These are phyloP conservation scores for Phalanger gymnotis DNA, from an alignment of 2,797 vertebrate genomes.

Conservation along the genomic window DNA sequence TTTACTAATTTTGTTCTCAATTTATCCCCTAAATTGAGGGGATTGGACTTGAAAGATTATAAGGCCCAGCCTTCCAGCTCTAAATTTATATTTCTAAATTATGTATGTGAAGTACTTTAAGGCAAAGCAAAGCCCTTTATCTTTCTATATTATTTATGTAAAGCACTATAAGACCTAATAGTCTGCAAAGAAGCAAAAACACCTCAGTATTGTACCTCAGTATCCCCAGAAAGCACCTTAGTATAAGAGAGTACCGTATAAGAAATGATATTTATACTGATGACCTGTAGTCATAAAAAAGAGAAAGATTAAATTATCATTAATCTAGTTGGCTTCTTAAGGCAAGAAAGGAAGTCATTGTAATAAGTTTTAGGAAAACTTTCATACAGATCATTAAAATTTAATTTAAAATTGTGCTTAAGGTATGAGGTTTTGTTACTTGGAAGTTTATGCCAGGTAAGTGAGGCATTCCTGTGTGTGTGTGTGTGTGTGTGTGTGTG, in stretches of 20 bases:
- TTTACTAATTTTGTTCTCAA: background rate
- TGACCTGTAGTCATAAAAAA: background rate
- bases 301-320: background rate
- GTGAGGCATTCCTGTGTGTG: background rate
- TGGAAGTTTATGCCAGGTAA: slow-evolving; percentile 18
- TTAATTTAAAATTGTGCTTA: background rate
- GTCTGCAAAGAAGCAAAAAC: background rate
- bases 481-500: background rate
- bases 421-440: background rate
- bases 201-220: background rate
- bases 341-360: background rate
- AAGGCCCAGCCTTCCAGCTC: background rate
- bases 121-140: background rate
- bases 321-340: background rate
- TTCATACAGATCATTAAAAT: background rate
- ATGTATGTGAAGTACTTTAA: background rate
- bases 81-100: background rate
- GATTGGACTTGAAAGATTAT: background rate
- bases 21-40: background rate
- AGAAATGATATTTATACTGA: background rate
- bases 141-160: background rate
- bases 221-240: background rate
- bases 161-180: background rate
- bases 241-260: background rate
- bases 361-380: background rate